phyloP scores from a whole-genome alignment of 2,797 vertebrate species.

The Anisognathus igniventris region DNA sequence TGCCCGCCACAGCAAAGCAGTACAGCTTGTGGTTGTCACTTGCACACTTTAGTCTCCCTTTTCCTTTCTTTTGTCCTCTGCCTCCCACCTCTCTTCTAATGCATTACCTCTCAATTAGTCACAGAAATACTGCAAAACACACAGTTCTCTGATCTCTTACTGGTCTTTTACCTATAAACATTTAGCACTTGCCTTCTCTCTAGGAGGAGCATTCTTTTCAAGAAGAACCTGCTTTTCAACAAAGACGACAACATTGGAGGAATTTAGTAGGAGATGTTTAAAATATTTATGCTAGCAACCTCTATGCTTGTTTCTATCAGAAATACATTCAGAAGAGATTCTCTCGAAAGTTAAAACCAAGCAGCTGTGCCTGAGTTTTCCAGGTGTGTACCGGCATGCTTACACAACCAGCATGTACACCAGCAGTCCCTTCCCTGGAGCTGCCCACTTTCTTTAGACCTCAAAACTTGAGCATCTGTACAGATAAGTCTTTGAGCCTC shows the following conservation, averaged over 20 bases:
- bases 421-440: background rate
- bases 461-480: background rate
- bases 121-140: background rate
- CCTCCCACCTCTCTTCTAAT: background rate
- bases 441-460: background rate
- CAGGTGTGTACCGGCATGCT: background rate
- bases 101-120: background rate
- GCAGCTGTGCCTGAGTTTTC: background rate
- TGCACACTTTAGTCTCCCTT: background rate
- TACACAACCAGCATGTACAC: background rate
- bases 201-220: background rate
- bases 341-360: background rate
- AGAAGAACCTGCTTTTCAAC: background rate
- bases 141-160: background rate
- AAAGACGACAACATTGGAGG: background rate
- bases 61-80: background rate
- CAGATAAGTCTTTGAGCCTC: background rate
- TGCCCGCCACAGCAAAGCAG: accelerated
- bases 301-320: background rate
- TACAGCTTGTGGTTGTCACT: background rate
- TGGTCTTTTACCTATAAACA: background rate
- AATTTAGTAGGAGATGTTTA: background rate
- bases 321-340: background rate
- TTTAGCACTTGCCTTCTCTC: background rate
- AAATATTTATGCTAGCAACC: background rate